These are phyloP conservation scores for Eurytoma californica DNA, from an alignment of 2,888 invertebrate species.

Conservation along the genomic window DNA sequence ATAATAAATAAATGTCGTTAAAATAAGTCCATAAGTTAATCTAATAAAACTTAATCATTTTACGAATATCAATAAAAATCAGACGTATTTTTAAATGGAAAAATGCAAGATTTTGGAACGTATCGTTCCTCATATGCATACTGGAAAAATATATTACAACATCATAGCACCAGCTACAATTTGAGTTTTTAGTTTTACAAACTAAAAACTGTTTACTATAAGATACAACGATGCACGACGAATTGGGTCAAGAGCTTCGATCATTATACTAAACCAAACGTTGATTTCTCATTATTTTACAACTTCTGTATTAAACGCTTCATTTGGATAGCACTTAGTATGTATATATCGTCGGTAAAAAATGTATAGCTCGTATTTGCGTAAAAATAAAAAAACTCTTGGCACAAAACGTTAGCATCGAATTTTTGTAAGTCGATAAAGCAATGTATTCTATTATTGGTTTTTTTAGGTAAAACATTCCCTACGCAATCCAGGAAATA, in stretches of 20 bases:
- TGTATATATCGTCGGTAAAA: constrained; percentile 52
- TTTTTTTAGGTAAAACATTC: constrained; percentile 49
- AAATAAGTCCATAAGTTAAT: constrained; percentile 29
- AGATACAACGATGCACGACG: constrained; percentile 37
- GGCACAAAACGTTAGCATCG: constrained; percentile 39
- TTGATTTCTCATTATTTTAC: constrained; percentile 43
- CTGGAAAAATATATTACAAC: constrained; percentile 56
- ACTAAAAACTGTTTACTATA: constrained; percentile 53
- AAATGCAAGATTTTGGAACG: constrained; percentile 53
- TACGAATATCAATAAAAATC: constrained; percentile 46
- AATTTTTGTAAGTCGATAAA: constrained; percentile 44
- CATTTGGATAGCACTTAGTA: constrained; percentile 45
- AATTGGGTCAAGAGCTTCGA: constrained; percentile 46
- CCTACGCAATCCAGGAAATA: constrained; percentile 47
- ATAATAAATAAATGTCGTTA: constrained; percentile 41
- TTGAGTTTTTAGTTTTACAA: constrained; percentile 56
- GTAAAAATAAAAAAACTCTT: constrained; percentile 37
- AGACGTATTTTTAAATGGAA: constrained; percentile 45
- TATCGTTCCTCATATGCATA: constrained; percentile 48
- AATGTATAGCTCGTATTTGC: constrained; percentile 50
- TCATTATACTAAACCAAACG: constrained; percentile 40
- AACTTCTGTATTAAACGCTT: constrained; percentile 35
- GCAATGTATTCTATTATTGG: constrained; percentile 46
- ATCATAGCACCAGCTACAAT: constrained; percentile 57
- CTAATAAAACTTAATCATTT: constrained; percentile 27